Evolutionary conservation across 2,113 vertebrate genomes (phyloP).

Genomic region (Aptenodytes patagonicus): DNA sequence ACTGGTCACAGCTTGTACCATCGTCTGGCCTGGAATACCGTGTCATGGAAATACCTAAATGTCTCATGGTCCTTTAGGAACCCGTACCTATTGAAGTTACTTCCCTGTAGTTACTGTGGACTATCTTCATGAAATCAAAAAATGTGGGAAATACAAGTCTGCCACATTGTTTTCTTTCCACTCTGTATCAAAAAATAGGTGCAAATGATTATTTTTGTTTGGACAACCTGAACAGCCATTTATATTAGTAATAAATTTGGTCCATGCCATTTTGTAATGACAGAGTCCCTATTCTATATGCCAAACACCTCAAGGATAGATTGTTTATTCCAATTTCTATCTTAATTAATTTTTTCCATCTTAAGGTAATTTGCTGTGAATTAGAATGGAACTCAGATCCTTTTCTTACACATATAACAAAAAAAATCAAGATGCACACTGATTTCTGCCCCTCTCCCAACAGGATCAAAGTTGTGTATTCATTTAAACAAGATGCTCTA

Average conservation of each 20-base stretch:
- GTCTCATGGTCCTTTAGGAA: neutral
- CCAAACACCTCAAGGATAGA: neutral
- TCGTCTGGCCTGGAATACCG: neutral
- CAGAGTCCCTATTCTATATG: neutral
- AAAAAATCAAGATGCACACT: neutral
- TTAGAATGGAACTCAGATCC: neutral
- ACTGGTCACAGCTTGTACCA: neutral
- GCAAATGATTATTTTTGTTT: neutral
- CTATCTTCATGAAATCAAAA: neutral
- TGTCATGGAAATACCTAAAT: neutral
- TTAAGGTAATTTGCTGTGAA: neutral
- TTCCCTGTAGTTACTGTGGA: neutral
- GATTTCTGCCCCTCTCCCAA: neutral
- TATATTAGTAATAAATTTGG: neutral
- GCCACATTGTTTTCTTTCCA: neutral
- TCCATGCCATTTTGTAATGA: neutral
- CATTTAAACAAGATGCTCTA: neutral
- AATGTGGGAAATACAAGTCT: neutral
- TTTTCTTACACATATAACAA: neutral
- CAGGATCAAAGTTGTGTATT: neutral
- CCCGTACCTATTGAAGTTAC: accelerated
- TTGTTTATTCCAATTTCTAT: neutral
- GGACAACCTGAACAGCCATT: neutral
- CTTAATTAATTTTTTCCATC: neutral
- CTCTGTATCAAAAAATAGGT: neutral